Evolutionary conservation across 2,797 vertebrate genomes (phyloP).

Genomic region (Microcaecilia unicolor): DNA sequence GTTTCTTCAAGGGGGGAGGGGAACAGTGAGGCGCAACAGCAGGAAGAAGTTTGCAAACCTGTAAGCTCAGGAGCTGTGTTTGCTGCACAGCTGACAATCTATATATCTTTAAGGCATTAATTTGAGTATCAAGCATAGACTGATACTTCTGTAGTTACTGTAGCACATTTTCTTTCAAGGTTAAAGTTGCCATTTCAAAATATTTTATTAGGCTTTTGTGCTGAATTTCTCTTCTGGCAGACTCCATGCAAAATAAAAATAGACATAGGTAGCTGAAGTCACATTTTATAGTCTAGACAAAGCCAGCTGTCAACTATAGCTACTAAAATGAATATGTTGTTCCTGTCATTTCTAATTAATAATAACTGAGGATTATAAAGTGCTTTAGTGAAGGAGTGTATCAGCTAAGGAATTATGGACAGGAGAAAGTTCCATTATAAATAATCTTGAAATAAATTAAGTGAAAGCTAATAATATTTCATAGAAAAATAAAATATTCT

Average conservation of each 20-base stretch:
- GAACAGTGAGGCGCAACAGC: background rate
- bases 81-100: too few species aligned
- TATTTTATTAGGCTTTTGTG: constrained; percentile 3
- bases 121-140: background rate
- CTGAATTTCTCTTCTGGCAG: background rate
- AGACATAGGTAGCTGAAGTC: constrained; percentile 30
- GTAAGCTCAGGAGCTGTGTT: too few species aligned
- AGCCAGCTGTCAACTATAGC: constrained; percentile 28
- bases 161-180: constrained; percentile 13
- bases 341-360: constrained; percentile 43
- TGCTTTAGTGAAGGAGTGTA: constrained; percentile 33
- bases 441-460: constrained; percentile 36
- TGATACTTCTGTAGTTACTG: constrained; percentile 13
- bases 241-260: constrained; percentile 24
- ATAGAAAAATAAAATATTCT: constrained; percentile 7
- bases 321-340: constrained; percentile 35
- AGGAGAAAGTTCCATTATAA: constrained; percentile 37
- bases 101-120: too few species aligned
- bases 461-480: constrained; percentile 18
- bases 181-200: constrained; percentile 14
- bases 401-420: constrained; percentile 36
- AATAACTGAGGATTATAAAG: constrained; percentile 43
- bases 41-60: too few species aligned
- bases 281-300: constrained; percentile 30
- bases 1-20: background rate